phyloP scores from a whole-genome alignment of 2,888 invertebrate genomes.

The Thera obeliscata region DNA sequence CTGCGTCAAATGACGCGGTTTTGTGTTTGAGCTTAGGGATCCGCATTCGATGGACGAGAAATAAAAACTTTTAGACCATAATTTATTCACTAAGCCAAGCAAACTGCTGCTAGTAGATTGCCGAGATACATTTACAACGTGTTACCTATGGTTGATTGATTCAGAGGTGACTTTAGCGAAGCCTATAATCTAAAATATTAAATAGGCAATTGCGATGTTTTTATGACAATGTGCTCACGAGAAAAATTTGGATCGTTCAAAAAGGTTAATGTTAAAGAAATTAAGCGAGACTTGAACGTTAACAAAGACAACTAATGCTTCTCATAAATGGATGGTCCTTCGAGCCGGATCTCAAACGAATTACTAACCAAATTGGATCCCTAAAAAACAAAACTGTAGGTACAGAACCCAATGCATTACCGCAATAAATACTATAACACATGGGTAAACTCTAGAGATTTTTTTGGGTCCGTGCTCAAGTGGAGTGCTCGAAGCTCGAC shows the following conservation, averaged over 20 bases:
- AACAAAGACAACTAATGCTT: no score
- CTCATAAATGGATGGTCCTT: no score
- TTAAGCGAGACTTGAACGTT: no score
- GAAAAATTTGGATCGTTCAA: no score
- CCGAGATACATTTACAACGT: no score
- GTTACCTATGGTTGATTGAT: no score
- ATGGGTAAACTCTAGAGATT: slow-evolving; percentile 76
- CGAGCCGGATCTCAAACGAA: not conserved
- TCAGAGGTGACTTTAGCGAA: no score
- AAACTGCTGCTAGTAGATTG: not conserved
- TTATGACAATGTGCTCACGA: no score
- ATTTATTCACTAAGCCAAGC: not conserved
- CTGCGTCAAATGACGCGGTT: slow-evolving; percentile 78
- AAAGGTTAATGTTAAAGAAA: no score
- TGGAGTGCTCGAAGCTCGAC: slow-evolving; percentile 65
- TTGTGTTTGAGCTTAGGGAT: slow-evolving; percentile 69
- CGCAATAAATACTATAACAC: slow-evolving; percentile 66
- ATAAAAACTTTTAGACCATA: not conserved
- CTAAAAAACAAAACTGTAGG: slow-evolving; percentile 20
- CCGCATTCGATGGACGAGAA: slow-evolving; percentile 42
- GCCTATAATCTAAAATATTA: no score
- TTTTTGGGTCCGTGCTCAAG: slow-evolving; percentile 81
- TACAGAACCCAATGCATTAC: slow-evolving; percentile 65
- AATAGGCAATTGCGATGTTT: not conserved
- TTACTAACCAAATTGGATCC: not conserved